A percentile compares a stretch with the other conserved stretches of the same genome.
Evolutionary conservation across 2,797 vertebrate genomes (phyloP).

Genomic region (Steatocranus sp.): DNA sequence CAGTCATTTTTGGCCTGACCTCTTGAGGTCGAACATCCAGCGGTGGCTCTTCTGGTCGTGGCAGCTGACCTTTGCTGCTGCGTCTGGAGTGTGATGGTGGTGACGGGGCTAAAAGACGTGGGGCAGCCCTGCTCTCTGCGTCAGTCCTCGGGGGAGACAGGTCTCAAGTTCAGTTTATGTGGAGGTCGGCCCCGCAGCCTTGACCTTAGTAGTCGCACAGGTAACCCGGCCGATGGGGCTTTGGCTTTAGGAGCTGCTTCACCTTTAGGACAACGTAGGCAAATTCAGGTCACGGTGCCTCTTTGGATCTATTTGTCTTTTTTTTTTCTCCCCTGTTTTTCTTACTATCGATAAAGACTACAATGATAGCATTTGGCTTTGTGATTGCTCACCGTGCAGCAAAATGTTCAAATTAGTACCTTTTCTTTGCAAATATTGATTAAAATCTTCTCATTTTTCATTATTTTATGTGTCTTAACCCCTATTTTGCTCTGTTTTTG

Average conservation of each 20-base stretch:
- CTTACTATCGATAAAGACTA: not conserved
- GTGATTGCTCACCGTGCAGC: not conserved
- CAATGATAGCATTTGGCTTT: not conserved
- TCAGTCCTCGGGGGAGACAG: conserved; percentile 10
- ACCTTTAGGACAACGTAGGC: conserved; percentile 44
- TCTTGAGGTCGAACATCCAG: not conserved
- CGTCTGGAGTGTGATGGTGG: conserved; percentile 5
- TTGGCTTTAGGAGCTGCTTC: conserved; percentile 51
- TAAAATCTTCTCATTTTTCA: not conserved
- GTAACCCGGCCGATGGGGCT: not conserved
- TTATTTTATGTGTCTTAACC: not conserved
- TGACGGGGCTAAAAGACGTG: not conserved
- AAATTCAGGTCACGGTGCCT: not conserved
- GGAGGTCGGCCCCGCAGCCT: not conserved
- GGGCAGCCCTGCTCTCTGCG: not conserved
- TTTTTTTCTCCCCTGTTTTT: not conserved
- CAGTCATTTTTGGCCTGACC: conserved; percentile 2
- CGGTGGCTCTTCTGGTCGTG: not conserved
- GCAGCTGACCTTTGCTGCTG: conserved; percentile 57
- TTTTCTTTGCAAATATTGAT: not conserved
- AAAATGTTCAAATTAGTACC: not conserved
- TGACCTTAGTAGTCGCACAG: conserved; percentile 57
- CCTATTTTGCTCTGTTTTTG: not conserved
- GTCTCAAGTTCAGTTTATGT: not conserved
- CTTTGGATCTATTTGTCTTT: not conserved